Evolutionary conservation across 2,113 vertebrate genomes (phyloP), one percentile per base, ranked within the genome.

Genomic region (Lasiurus borealis): DNA sequence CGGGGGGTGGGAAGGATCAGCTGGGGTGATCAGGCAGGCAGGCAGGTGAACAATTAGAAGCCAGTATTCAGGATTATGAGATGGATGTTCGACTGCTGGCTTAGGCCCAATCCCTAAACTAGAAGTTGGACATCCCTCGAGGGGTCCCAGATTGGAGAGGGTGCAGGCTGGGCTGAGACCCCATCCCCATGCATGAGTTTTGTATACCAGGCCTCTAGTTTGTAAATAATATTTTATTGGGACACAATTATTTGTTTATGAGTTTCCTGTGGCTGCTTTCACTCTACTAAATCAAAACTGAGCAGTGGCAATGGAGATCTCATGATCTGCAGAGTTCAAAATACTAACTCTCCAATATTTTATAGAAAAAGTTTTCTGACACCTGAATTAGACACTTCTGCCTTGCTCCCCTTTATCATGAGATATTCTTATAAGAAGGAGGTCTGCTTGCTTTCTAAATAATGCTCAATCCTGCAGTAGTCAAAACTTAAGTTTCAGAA

Each of bases 171-270:
- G 4, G 50, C 50, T 52, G 50, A 52, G 50, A 0, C 4, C 50
- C 15, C 15, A 14, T 4, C 12, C 48, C 9, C 48, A 15, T 3
- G 50, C 50, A 52, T 52, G 4, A 52, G 16, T 52, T 52, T 52
- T 52, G 50, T 52, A 15, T 4, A 52, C 50, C 50, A 52, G 3
- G 50, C 50, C 50, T 52, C 50, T 52, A 52, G 52, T 94, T 94
- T 85, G 29, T 69, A 90, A 89, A 77, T 50, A 69, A 54, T 73
- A 31, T 75, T 93, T 64, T 88, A 66, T 83, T 82, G 46, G 44
- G 52, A 46, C 21, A 66, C 23, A 29, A 2, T 31, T 18, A 75
- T 27, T 44, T 57, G 40, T 89, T 48, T 46, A 36, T 57, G 77
- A 59, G n/a, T 81, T 81, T 34, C 25, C 7, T 59, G 34, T 81